These are phyloP conservation scores for Linnaemya tessellans DNA, from an alignment of 2,888 invertebrate species.

Conservation along the genomic window DNA sequence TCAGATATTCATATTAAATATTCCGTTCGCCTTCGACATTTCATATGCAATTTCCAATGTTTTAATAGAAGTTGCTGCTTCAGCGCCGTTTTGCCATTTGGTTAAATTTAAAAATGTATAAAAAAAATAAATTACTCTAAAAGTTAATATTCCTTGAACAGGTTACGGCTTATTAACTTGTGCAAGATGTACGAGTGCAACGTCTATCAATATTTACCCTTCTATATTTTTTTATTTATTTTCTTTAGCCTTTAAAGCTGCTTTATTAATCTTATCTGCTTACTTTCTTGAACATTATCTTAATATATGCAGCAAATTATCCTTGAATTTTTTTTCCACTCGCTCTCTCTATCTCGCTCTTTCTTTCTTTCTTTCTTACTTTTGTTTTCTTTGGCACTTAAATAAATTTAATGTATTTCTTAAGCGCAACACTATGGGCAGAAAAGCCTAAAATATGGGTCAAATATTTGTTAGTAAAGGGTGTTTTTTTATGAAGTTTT, in stretches of 20 bases:
- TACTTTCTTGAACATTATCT: slow-evolving; percentile 61
- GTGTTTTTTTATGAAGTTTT: too few species aligned
- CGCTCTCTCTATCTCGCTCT: not conserved
- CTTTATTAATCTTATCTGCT: slow-evolving; percentile 69
- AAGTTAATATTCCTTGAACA: not conserved
- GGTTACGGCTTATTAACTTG: slow-evolving; percentile 29
- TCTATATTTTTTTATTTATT: slow-evolving; percentile 23
- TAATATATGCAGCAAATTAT: slow-evolving; percentile 59
- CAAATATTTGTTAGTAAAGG: too few species aligned
- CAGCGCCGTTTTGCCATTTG: not conserved
- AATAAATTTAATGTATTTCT: slow-evolving; percentile 26
- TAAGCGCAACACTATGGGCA: slow-evolving; percentile 16
- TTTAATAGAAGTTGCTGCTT: not conserved
- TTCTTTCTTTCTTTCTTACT: too few species aligned
- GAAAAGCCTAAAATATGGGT: not conserved
- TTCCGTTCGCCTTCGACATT: not conserved
- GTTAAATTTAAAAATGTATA: not conserved
- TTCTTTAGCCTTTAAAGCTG: slow-evolving; percentile 41
- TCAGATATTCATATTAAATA: slow-evolving; percentile 15
- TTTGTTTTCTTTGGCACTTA: not conserved
- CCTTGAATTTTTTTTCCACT: slow-evolving; percentile 21
- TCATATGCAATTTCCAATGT: not conserved
- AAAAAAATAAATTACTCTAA: slow-evolving; percentile 3
- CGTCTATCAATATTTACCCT: slow-evolving; percentile 28
- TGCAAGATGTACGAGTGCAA: not conserved